Conservation (phyloP, 1,140 invertebrate species). For the Sogatella furcifera region DNA sequence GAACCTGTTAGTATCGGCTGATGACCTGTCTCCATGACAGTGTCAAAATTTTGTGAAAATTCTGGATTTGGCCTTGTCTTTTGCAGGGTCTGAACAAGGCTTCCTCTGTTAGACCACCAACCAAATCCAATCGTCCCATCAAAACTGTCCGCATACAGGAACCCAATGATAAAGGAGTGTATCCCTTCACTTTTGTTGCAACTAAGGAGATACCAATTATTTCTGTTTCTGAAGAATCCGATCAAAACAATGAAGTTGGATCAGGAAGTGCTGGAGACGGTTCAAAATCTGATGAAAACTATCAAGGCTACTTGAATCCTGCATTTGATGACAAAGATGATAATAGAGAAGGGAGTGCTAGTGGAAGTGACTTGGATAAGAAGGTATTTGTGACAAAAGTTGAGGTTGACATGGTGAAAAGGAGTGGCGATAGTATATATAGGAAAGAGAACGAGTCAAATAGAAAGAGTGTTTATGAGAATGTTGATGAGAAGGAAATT, state of each 20-base stretch:
- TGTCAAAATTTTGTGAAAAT: background rate
- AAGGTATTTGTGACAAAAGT: slow-evolving; percentile 12
- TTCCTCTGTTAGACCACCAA: slow-evolving; percentile 6
- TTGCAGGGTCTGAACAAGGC: slow-evolving; percentile 14
- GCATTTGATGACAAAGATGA: slow-evolving; percentile 29
- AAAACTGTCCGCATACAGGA: slow-evolving; percentile 13
- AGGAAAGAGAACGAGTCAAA: slow-evolving; percentile 7
- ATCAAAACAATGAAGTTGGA: background rate
- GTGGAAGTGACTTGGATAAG: background rate
- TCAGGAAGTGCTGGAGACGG: background rate
- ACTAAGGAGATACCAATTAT: slow-evolving; percentile 16
- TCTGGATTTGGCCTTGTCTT: slow-evolving; percentile 1
- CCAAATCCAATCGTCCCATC: slow-evolving; percentile 7
- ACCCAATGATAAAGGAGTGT: slow-evolving; percentile 4
- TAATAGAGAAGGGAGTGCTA: background rate
- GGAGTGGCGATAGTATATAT: background rate
- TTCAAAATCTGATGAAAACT: slow-evolving; percentile 3
- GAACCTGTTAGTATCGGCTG: too few species aligned
- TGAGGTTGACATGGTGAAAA: slow-evolving; percentile 6
- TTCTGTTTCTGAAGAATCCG: slow-evolving; percentile 18
- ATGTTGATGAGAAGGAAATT: slow-evolving; percentile 20
- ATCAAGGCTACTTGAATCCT: slow-evolving; percentile 35
- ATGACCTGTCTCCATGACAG: too few species aligned
- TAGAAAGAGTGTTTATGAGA: slow-evolving; percentile 23
- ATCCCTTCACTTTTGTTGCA: background rate